Base-by-base conservation (phyloP, 1,140 invertebrate species). In the Luehdorfia chinensis region DNA sequence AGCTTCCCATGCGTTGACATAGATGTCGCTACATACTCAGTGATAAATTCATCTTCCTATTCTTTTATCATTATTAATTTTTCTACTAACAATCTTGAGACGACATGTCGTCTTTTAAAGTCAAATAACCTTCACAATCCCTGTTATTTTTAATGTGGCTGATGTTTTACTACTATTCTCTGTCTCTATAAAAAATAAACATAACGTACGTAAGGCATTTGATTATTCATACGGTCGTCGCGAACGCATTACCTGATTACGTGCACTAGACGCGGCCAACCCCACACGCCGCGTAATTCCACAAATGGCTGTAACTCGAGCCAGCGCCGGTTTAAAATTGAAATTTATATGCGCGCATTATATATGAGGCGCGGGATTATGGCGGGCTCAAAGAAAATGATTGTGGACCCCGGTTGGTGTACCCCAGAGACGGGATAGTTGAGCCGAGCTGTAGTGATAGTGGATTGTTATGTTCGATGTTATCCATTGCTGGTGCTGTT, bases 321-420 rank as follows among this genome's bases (percentile, higher is more conserved):
- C 66, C 61, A 12, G 59, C 53, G 55, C 64, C 55, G 78, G 67
- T 80, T 80, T 80, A 84, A 84, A 84, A 84, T 84, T 84, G 79
- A 80, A 84, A 84, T 84, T 84, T 84, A 84, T 84, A 84, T 80
- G 73, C 71, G 66, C 67, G 73, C 75, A 84, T 84, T 74, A 80
- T 80, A 70, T 60, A 84, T 84, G 76, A 84, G 76, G 59, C 31
- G 53, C 47, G 58, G 69, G 68, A 71, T 75, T 76, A 73, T 65
- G 55, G 66, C 49, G 55, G 55, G 59, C 63, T 68, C 66, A 78
- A 75, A 72, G 71, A 74, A 65, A 66, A 73, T 69, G 66, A 75
- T 72, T 64, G 66, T 66, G 62, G 39, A 43, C 39, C 39, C 19
- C 4, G 13, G 34, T n/a, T 21, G n/a, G 44, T 23, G 57, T 32